Conservation (phyloP, 1,140 invertebrate genomes). For the Aphis gossypii region DNA sequence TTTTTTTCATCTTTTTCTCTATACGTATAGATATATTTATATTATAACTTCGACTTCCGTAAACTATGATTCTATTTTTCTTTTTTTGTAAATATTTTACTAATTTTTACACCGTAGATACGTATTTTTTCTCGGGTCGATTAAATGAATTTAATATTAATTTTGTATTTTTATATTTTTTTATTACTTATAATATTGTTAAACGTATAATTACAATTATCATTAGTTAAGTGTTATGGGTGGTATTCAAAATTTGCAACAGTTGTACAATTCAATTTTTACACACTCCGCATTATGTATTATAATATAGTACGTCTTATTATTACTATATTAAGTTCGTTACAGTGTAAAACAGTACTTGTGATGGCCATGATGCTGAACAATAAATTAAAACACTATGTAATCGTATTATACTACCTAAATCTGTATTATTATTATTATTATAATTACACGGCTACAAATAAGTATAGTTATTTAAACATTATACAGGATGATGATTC, state of each 20-base stretch:
- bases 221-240: neutral
- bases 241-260: neutral
- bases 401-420: neutral
- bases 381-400: neutral
- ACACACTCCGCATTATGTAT: neutral
- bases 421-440: neutral
- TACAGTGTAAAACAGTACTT: neutral
- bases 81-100: neutral
- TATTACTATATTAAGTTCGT: neutral
- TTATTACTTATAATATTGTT: neutral
- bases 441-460: neutral
- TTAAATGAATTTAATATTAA: too few relatives aligned
- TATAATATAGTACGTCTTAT: neutral
- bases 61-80: neutral
- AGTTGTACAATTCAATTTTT: neutral
- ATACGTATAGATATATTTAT: neutral
- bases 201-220: neutral
- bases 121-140: too few relatives aligned
- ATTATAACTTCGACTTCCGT: neutral
- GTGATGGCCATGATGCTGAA: neutral
- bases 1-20: neutral
- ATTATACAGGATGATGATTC: neutral
- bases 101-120: too few relatives aligned
- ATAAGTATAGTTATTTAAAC: neutral
- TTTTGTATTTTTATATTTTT: conserved; percentile 7